Percentiles rank a stretch among this genome's conserved stretches.
Evolutionary conservation across 2,113 vertebrate species (phyloP).

Genomic region (Melanocharis versteri): DNA sequence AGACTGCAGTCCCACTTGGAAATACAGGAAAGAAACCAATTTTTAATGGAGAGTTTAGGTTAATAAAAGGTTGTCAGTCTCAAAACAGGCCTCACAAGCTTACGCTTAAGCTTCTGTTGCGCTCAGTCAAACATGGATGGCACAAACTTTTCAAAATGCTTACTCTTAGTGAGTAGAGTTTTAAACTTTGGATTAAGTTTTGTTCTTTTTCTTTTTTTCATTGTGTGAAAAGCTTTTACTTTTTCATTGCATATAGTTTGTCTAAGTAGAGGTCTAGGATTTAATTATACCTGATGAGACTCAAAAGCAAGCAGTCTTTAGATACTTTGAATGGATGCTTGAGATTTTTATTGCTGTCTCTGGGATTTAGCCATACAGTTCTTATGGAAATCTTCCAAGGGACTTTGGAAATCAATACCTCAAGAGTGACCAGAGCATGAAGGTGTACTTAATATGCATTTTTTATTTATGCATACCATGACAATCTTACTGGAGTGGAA

Average conservation of each 20-base stretch:
- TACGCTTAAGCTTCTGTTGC: neutral
- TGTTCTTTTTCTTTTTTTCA: neutral
- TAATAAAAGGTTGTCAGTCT: neutral
- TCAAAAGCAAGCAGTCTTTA: neutral
- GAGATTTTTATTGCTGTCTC: neutral
- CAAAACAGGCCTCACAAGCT: neutral
- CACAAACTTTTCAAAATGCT: neutral
- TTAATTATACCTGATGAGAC: neutral
- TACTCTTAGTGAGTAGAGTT: neutral
- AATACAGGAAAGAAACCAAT: neutral
- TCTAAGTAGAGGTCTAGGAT: neutral
- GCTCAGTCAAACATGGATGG: neutral
- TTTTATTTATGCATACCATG: neutral
- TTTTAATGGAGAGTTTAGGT: neutral
- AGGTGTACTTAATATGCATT: neutral
- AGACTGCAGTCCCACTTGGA: neutral
- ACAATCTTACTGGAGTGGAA: neutral
- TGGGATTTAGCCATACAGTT: neutral
- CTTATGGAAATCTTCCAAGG: neutral
- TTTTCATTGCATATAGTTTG: neutral
- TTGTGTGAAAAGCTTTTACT: neutral
- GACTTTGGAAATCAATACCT: neutral
- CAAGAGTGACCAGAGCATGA: neutral
- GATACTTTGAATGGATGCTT: neutral
- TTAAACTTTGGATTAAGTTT: neutral